Percentiles rank a stretch among this genome's conserved stretches.
These are phyloP conservation scores for Malthinus flaveolus DNA, from an alignment of 2,888 invertebrate species.

Conservation along the genomic window DNA sequence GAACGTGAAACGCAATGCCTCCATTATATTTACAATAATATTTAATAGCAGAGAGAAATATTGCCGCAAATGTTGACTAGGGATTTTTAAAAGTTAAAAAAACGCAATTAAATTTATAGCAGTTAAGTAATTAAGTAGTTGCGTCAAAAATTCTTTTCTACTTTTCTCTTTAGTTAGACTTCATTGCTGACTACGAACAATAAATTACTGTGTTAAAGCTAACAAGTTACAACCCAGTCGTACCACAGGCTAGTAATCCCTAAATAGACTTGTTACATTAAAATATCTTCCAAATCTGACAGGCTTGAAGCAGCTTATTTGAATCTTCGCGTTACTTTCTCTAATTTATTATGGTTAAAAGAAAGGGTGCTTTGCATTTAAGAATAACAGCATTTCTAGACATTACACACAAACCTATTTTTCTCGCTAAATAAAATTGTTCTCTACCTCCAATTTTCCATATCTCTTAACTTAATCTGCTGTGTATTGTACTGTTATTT, in stretches of 20 bases:
- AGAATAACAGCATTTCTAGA: constrained; percentile 24
- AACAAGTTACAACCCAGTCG: constrained; percentile 30
- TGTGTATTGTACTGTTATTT: too few relatives aligned
- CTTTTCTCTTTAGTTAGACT: constrained; percentile 20
- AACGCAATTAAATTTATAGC: too few relatives aligned
- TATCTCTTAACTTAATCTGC: too few relatives aligned
- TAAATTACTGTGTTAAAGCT: constrained; percentile 27
- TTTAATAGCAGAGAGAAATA: too few relatives aligned
- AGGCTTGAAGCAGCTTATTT: constrained; percentile 30
- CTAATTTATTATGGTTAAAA: constrained; percentile 27
- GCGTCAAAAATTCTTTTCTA: constrained; percentile 10
- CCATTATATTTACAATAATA: too few relatives aligned
- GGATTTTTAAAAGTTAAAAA: too few relatives aligned
- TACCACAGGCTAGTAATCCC: constrained; percentile 31
- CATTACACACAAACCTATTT: constrained; percentile 12
- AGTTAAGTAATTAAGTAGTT: constrained; percentile 2
- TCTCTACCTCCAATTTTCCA: neutral
- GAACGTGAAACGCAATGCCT: too few relatives aligned
- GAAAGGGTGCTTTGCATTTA: constrained; percentile 20
- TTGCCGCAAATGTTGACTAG: too few relatives aligned
- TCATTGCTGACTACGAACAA: constrained; percentile 26
- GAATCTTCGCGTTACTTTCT: constrained; percentile 30
- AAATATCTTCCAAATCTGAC: constrained; percentile 31
- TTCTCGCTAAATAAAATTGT: neutral
- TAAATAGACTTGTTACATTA: constrained; percentile 31